Conservation (phyloP, 2,797 vertebrate genomes). For the Hemitrygon akajei region DNA sequence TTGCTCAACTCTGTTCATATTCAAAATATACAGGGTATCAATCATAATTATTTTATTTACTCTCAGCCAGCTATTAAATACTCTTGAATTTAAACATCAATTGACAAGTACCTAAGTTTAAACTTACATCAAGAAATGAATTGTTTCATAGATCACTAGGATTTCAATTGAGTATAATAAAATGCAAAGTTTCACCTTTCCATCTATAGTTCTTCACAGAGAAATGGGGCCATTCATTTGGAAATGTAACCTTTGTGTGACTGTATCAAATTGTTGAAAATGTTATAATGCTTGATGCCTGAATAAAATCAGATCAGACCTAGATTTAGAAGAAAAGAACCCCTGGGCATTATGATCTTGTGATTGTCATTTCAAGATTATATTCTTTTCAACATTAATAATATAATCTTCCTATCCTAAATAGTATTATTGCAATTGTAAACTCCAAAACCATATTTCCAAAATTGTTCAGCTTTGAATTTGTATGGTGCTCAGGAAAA, state of each 20-base stretch:
- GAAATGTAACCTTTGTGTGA: slow-evolving; percentile 33
- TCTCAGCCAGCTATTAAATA: neutral
- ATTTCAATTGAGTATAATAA: neutral
- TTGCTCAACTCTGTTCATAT: neutral
- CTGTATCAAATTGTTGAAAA: slow-evolving; percentile 16
- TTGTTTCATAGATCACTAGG: neutral
- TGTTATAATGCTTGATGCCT: neutral
- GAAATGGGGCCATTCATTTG: slow-evolving; percentile 31
- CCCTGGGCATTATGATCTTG: neutral
- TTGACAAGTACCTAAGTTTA: neutral
- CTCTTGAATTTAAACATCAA: slow-evolving; percentile 1
- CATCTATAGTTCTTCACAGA: neutral
- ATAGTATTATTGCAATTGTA: neutral
- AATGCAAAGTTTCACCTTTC: slow-evolving; percentile 33
- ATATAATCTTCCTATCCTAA: neutral
- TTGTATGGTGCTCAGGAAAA: neutral
- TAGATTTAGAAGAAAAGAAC: neutral
- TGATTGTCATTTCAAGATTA: slow-evolving; percentile 29
- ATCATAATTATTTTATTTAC: slow-evolving; percentile 8
- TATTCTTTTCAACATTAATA: neutral
- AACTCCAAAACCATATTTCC: neutral
- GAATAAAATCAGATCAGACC: neutral
- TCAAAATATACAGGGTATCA: slow-evolving; percentile 1
- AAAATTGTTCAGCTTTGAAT: slow-evolving; percentile 15
- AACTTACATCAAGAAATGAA: neutral